Evolutionary conservation across 2,797 vertebrate species (phyloP), one percentile per base, ranked within the genome.

Genomic region (Lutjanus campechanus): DNA sequence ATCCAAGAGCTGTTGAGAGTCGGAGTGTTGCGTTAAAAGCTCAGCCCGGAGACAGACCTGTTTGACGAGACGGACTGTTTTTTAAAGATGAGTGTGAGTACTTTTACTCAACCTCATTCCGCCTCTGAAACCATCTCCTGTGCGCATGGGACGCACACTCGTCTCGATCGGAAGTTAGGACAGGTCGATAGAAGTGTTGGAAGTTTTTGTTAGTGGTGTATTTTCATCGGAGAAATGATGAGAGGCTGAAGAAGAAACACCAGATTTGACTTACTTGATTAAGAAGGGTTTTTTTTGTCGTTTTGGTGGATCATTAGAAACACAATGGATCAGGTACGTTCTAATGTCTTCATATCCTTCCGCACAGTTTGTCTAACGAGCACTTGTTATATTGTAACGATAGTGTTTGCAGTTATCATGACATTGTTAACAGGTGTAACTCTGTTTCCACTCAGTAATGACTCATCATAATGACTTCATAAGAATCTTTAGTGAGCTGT

Each of bases 241-340:
- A 93, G 66, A 87, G 69, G 55, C 87, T 91, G 74, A 93, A 5
- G 64, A 77, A 29, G 29, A 46, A 41, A 12, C 44, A 46, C 44
- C 11, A 4, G 29, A 29, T 29, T 55, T 15, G 0, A 50, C 0
- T 40, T 1, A 22, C 3, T 58, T 43, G 4, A 75, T 16, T 3
- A 17, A 60, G 51, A 56, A 80, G 53, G 2, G n/a, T n/a, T 25
- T 25, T n/a, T 29, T 61, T n/a, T 67, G 43, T 67, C 1, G n/a
- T 58, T 65, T 82, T 8, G 29, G 60, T 77, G 83, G 83, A 88
- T 66, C 17, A 51, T 43, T 62, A 19, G 58, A 59, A 66, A 40
- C 61, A 29, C 70, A 8, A 95, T 95, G 94, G 92, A 92, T 62
- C 82, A 94, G 93, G 95, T 95, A 85, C 22, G 92, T 77, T 71